Percentiles rank a stretch among this genome's conserved stretches.
These are phyloP conservation scores for Pyrochroa serraticornis DNA, from an alignment of 2,888 invertebrate species.

Conservation along the genomic window DNA sequence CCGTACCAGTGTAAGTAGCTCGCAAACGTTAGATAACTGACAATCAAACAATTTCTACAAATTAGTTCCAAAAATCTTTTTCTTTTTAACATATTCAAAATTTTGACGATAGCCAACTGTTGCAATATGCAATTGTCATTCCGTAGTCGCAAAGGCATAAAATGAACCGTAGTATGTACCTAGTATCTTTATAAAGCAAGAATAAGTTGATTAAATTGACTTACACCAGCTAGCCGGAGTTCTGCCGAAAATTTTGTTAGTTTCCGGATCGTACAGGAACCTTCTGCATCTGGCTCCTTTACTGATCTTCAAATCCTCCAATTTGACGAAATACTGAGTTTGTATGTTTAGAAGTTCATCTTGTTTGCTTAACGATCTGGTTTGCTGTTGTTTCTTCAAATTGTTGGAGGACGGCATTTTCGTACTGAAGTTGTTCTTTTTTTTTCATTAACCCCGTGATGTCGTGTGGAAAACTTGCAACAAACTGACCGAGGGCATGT, in stretches of 20 bases:
- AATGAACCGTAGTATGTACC: too few relatives aligned
- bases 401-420: conserved; percentile 38
- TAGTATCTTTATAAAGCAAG: neutral
- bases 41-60: neutral
- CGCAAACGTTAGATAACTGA: neutral
- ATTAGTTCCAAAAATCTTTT: neutral
- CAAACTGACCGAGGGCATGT: conserved; percentile 39
- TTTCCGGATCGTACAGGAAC: conserved; percentile 79
- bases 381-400: conserved; percentile 33
- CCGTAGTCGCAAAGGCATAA: too few relatives aligned
- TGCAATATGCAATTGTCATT: too few relatives aligned
- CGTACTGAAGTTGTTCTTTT: neutral
- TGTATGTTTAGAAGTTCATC: conserved; percentile 54
- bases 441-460: neutral
- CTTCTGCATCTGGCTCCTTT: conserved; percentile 65
- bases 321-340: conserved; percentile 67
- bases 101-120: too few relatives aligned
- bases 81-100: too few relatives aligned
- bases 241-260: conserved; percentile 76
- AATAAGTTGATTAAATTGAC: conserved; percentile 51
- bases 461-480: neutral
- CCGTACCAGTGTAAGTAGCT: neutral
- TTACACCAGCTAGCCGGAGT: conserved; percentile 85
- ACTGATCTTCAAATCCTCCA: conserved; percentile 65
- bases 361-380: conserved; percentile 50